Evolutionary conservation across 2,113 vertebrate genomes (phyloP), one percentile per base, ranked within the genome.

Genomic region (Lates calcarifer): DNA sequence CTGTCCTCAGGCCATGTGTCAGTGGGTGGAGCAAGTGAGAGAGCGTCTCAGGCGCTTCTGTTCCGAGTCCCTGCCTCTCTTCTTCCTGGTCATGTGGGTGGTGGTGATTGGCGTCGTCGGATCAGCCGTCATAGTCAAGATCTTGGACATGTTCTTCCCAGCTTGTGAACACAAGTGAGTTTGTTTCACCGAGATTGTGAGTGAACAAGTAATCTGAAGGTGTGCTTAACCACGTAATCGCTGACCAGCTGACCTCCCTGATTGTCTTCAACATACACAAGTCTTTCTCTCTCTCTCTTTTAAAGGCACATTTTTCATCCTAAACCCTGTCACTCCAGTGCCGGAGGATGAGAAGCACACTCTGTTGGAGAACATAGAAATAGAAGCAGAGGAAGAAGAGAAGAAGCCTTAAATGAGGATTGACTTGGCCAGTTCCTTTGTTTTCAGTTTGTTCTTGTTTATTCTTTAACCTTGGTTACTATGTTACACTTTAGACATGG

Each of bases 11-110:
- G 97, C 96, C 65, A 95, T 97, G 95, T 99, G 98, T 92, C 96
- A 94, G 58, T 97, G 96, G 97, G 94, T 97, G 74, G 97, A 98
- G 80, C 89, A 96, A 17, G 83, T 96, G 69, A 92, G 97, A 62
- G 96, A 96, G 86, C 87, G 94, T 0, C 91, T 99, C 60, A 95
- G 95, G 51, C 85, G 51, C 49, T 96, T 98, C 92, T 97, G 97
- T 95, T 92, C 94, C 12, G 93, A 90, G 2, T 95, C 96, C 11
- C 94, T 97, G 74, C 97, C 97, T 0, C 86, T 97, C n/a, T 95
- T 98, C 93, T 97, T 98, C 69, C 95, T 95, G 90, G 75, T 98
- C 29, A 95, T 98, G 94, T 95, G 97, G 69, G 96, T 99, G 68
- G 92, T 97, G 63, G 92, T 97, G 71, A 95, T 96, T 39, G 98